Evolutionary conservation across 2,797 vertebrate species (phyloP).

Genomic region (Channa striata): DNA sequence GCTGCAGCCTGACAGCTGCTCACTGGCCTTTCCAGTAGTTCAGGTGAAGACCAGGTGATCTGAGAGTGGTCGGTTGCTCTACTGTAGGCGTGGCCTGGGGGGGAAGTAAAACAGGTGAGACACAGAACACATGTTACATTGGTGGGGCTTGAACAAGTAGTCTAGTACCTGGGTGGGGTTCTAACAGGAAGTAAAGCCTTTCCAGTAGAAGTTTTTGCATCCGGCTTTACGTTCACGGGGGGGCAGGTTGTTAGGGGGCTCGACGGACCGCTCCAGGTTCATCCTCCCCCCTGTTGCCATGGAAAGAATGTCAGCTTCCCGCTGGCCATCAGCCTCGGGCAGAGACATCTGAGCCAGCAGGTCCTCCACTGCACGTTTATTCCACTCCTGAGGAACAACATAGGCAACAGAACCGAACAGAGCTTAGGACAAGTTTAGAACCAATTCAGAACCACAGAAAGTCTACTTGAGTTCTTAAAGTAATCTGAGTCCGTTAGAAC

Average conservation of each 20-base stretch:
- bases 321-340: constrained; percentile 66
- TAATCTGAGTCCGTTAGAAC: too few relatives aligned
- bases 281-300: constrained; percentile 61
- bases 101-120: neutral
- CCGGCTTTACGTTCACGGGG: constrained; percentile 82
- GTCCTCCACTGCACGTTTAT: constrained; percentile 78
- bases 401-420: neutral
- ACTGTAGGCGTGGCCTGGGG: neutral
- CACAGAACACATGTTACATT: neutral
- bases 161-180: constrained; percentile 17
- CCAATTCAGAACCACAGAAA: too few relatives aligned
- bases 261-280: constrained; percentile 79
- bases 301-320: constrained; percentile 68
- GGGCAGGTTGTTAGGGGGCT: constrained; percentile 69
- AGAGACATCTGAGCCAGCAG: constrained; percentile 80
- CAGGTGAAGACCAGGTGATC: constrained; percentile 34
- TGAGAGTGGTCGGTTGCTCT: constrained; percentile 23
- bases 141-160: neutral
- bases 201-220: constrained; percentile 88
- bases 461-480: too few relatives aligned
- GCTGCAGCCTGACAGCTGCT: constrained; percentile 44
- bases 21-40: constrained; percentile 58
- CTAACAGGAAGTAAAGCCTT: constrained; percentile 85
- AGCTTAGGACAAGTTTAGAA: too few relatives aligned
- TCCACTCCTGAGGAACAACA: constrained; percentile 77